Evolutionary conservation across 2,888 invertebrate genomes (phyloP), one percentile per base, ranked within the genome.

Genomic region (Agriopis marginaria): DNA sequence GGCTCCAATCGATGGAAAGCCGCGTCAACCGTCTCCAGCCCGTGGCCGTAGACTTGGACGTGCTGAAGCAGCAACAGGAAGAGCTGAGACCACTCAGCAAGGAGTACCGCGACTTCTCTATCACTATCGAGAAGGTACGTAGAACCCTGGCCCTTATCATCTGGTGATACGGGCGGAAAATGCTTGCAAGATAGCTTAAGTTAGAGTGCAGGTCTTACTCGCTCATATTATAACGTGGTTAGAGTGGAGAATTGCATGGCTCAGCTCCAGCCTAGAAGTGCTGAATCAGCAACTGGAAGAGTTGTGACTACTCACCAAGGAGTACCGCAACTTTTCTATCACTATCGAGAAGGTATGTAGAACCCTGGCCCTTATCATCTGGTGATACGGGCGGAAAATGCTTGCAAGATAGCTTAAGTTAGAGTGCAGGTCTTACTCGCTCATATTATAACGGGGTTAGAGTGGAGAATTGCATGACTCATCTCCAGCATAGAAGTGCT

Each of bases 1-100:
- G 99, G 99, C 94, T 99, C 59, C 96, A 95, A 8, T 95, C 95
- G 39, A 98, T 97, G 87, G 99, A 99, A 88, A 95, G 91, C 40
- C 96, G 96, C 77, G 96, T 99, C 0, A 95, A 96, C 68, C 95
- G 96, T 42, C 93, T 99, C 59, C 96, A 97, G 71, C 96, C 98
- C 0, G 98, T 98, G 0, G 98, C 98, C 0, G 96, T 99, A 0
- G 98, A 99, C 86, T 92, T 98, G 75, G 98, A 98, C 56, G 96
- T 96, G 51, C 94, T 99, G 63, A 97, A 97, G 75, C 96, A 96
- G 68, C 99, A 99, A 89, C 96, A 96, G 61, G 97, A 98, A 32
- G 97, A 98, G 81, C 88, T 98, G 10, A 96, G 97, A 87, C 98
- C 99, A 0, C 95, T 99, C 59, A 93, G 96, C 14, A 98, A 98